Conservation (phyloP, 2,797 vertebrate genomes). For the Poliocrania exsul region DNA sequence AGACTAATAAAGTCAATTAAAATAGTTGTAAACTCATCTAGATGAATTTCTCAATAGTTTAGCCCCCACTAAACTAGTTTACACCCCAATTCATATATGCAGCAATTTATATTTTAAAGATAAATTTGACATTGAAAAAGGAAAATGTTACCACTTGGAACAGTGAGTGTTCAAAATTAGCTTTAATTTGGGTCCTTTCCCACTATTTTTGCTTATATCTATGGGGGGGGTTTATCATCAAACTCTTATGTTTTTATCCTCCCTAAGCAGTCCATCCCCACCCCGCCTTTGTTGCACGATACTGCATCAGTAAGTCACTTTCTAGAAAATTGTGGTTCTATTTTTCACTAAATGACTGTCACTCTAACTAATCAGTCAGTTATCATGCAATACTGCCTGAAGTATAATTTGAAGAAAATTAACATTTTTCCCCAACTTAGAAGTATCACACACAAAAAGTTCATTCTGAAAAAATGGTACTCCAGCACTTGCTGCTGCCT, state of each 20-base stretch:
- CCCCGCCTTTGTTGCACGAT: rapidly evolving
- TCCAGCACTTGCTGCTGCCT: background rate
- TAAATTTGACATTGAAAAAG: background rate
- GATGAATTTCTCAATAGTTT: background rate
- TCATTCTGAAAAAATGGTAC: background rate
- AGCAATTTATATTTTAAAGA: background rate
- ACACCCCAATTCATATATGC: background rate
- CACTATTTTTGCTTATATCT: background rate
- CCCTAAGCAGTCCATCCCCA: background rate
- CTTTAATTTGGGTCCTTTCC: background rate
- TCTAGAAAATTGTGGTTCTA: background rate
- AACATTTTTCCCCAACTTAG: background rate
- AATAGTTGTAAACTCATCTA: background rate
- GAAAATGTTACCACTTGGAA: background rate
- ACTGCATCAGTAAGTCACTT: background rate
- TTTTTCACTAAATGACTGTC: background rate
- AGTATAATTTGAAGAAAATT: background rate
- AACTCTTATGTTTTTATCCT: background rate
- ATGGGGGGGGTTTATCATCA: background rate
- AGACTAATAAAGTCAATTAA: background rate
- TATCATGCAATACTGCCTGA: background rate
- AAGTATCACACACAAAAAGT: background rate
- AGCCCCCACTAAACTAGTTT: rapidly evolving
- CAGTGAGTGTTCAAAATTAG: background rate
- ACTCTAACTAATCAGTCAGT: background rate